Evolutionary conservation across 2,888 invertebrate genomes (phyloP).

Genomic region (Aplocera efformata): DNA sequence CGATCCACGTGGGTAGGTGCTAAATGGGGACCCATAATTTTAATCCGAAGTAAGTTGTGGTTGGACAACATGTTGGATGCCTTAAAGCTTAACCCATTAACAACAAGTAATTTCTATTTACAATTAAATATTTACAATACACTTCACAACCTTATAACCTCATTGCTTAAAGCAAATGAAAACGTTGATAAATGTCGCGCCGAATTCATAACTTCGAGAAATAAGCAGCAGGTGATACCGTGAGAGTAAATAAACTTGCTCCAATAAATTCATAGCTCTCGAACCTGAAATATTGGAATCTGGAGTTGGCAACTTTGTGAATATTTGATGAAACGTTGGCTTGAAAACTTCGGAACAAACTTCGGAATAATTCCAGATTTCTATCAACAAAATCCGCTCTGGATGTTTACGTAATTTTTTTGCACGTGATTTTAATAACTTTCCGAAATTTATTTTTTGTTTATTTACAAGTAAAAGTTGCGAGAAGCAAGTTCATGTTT

Average conservation of each 20-base stretch:
- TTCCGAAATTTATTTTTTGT: neutral
- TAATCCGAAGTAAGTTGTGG: too few species aligned
- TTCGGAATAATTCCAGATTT: constrained; percentile 12
- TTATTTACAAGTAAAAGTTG: too few species aligned
- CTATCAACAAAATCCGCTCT: constrained; percentile 10
- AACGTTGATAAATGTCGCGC: neutral
- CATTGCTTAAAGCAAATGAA: too few species aligned
- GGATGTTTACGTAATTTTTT: constrained; percentile 9
- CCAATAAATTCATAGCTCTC: constrained; percentile 7
- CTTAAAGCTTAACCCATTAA: too few species aligned
- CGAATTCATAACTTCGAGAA: neutral
- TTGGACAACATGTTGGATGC: too few species aligned
- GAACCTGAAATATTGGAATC: constrained; percentile 10
- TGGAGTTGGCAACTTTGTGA: constrained; percentile 6
- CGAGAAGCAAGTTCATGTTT: too few species aligned
- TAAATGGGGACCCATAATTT: too few species aligned
- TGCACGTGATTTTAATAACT: constrained; percentile 1
- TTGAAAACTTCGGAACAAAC: constrained; percentile 11
- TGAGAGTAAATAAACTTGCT: constrained; percentile 10
- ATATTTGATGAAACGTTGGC: constrained; percentile 15
- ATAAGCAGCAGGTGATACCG: constrained; percentile 6
- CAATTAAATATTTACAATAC: too few species aligned
- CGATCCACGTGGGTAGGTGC: too few species aligned
- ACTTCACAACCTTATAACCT: too few species aligned
- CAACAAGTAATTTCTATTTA: too few species aligned